Percentiles rank a stretch among this genome's conserved stretches.
Conservation (phyloP, 2,113 vertebrate species). For the Nesoenas mayeri region DNA sequence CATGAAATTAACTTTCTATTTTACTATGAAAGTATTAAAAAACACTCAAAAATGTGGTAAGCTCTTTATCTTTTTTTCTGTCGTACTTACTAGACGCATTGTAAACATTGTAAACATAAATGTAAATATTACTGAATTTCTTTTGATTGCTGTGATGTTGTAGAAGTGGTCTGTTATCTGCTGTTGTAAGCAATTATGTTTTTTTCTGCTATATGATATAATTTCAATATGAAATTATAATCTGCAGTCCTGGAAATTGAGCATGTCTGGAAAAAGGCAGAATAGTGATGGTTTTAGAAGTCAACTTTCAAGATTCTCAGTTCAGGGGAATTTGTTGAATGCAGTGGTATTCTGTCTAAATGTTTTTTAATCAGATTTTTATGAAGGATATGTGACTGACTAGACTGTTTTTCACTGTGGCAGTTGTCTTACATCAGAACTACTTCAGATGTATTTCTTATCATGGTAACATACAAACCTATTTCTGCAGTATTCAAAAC, state of each 20-base stretch:
- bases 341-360: neutral
- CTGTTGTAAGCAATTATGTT: neutral
- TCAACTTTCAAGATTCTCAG: neutral
- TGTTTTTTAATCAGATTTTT: neutral
- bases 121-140: neutral
- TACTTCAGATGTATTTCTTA: neutral
- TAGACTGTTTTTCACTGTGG: neutral
- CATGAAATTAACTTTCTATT: constrained; percentile 99
- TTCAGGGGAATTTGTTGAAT: neutral
- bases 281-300: neutral
- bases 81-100: neutral
- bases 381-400: neutral
- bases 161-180: neutral
- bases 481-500: neutral
- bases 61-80: neutral
- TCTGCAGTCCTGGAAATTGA: neutral
- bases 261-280: neutral
- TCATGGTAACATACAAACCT: neutral
- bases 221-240: neutral
- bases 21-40: constrained; percentile 92
- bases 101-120: neutral
- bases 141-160: neutral
- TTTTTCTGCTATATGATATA: neutral
- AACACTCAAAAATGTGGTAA: constrained; percentile 87
- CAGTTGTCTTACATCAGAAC: neutral